Conservation (phyloP, 2,888 invertebrate genomes). For the Volucella inanis region DNA sequence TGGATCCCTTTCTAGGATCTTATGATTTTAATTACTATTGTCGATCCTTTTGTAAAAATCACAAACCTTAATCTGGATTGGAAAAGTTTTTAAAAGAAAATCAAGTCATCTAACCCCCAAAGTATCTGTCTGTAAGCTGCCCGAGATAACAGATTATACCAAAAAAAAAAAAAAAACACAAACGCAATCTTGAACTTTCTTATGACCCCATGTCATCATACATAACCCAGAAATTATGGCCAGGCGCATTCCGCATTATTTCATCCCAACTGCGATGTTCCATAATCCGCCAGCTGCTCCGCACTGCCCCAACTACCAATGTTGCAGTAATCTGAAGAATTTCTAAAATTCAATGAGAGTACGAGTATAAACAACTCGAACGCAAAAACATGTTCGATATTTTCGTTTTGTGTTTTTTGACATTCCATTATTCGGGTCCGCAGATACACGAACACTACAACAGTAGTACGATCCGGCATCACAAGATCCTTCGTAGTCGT, state of each 20-base stretch:
- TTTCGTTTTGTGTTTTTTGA: constrained; percentile 27
- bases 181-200: constrained; percentile 47
- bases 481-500: constrained; percentile 36
- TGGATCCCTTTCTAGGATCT: too few relatives aligned
- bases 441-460: constrained; percentile 17
- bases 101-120: too few relatives aligned
- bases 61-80: too few relatives aligned
- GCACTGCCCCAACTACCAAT: constrained; percentile 11
- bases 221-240: constrained; percentile 53
- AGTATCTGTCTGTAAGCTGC: too few relatives aligned
- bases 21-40: too few relatives aligned
- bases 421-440: constrained; percentile 56
- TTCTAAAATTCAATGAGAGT: constrained; percentile 66
- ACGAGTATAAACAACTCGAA: constrained; percentile 53
- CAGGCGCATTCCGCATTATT: constrained; percentile 57
- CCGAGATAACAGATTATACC: background rate
- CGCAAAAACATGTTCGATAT: constrained; percentile 65
- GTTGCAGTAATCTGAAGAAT: constrained; percentile 60
- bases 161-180: constrained; percentile 3
- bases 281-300: constrained; percentile 48
- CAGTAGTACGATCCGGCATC: background rate
- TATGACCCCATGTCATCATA: constrained; percentile 65
- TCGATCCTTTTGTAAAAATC: too few relatives aligned
- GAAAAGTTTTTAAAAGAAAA: too few relatives aligned
- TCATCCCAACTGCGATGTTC: constrained; percentile 24